phyloP scores from a whole-genome alignment of 2,797 vertebrate genomes.

The Lophius americanus region DNA sequence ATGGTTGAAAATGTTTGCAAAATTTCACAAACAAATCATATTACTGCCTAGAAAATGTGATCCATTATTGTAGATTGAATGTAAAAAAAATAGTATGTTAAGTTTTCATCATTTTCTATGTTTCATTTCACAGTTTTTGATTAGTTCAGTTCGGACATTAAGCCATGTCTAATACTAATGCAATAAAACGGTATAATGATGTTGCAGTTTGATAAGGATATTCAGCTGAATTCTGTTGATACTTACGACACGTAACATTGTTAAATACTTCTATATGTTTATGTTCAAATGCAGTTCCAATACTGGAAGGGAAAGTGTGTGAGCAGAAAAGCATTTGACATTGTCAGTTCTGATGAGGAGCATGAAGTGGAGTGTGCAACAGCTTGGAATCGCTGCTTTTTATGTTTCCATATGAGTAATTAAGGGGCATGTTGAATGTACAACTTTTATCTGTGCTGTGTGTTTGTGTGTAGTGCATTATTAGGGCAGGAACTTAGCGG shows the following conservation, averaged over 20 bases:
- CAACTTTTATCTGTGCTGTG: constrained; percentile 20
- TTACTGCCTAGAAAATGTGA: neutral
- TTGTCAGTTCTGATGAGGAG: constrained; percentile 25
- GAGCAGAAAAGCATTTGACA: constrained; percentile 13
- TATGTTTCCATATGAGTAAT: constrained; percentile 58
- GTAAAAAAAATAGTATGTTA: no score
- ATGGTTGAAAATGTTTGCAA: no score
- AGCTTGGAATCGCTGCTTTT: constrained; percentile 51
- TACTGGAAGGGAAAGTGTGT: neutral
- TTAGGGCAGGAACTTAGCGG: constrained; percentile 60
- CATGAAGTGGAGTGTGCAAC: constrained; percentile 35
- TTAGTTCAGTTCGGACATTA: no score
- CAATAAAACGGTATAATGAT: neutral
- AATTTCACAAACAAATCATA: no score
- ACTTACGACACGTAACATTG: neutral
- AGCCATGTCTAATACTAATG: no score
- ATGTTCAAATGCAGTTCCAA: neutral
- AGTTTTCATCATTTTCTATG: no score
- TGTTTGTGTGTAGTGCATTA: constrained; percentile 45
- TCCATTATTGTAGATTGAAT: neutral
- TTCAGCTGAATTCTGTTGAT: neutral
- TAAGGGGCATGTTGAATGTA: constrained; percentile 28
- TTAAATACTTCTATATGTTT: neutral
- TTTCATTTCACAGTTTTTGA: no score
- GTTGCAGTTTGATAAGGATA: neutral